These are phyloP conservation scores for Metridium senile DNA, from an alignment of 92 coral and sea anemone species.

Conservation along the genomic window DNA sequence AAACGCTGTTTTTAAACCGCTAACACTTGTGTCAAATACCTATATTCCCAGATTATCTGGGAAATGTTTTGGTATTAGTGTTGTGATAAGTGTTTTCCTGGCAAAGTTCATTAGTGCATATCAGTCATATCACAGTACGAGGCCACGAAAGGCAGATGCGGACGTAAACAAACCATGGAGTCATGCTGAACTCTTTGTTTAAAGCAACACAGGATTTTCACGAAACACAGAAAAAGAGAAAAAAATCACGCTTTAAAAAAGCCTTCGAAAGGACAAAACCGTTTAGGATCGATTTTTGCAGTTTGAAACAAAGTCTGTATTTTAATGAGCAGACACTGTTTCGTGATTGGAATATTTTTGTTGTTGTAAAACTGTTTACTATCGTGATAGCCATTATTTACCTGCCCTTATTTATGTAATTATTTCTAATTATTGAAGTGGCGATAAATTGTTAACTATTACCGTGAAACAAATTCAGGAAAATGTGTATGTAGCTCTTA, in stretches of 20 bases:
- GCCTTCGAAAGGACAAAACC: background rate
- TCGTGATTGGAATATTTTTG: no score
- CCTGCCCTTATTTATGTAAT: no score
- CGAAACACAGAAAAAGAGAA: background rate
- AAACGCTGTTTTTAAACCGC: background rate
- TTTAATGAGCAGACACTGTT: no score
- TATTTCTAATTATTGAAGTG: no score
- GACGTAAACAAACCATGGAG: background rate
- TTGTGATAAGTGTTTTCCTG: background rate
- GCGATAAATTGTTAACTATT: no score
- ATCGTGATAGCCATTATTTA: no score
- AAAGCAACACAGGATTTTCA: background rate
- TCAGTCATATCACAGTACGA: background rate
- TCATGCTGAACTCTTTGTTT: background rate
- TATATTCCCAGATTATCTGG: background rate
- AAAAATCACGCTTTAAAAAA: background rate
- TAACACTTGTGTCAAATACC: background rate
- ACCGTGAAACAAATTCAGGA: background rate
- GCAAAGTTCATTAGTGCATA: background rate
- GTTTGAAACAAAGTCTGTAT: no score
- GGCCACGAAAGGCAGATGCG: background rate
- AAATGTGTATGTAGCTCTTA: background rate
- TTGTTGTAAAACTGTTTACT: no score
- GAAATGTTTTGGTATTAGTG: background rate
- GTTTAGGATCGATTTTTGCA: no score